Evolutionary conservation across 2,113 vertebrate genomes (phyloP), one percentile per base, ranked within the genome.

Genomic region (Poeciliopsis turrubarensis): DNA sequence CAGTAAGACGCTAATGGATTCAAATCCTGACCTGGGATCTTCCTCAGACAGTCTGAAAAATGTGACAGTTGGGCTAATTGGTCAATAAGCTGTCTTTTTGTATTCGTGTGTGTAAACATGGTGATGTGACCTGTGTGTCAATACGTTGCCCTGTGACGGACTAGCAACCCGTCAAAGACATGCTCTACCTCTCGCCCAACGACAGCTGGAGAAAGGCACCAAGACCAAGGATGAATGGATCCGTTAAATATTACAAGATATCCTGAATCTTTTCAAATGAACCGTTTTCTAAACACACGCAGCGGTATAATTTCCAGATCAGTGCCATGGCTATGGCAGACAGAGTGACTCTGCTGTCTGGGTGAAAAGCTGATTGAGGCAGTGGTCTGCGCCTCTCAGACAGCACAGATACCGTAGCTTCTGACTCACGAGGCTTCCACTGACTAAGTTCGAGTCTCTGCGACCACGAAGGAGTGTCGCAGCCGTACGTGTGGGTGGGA

Each of bases 381-480:
- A 79, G 78, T 70, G 82, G 77, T 70, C 78, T 72, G 31, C 76
- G 3, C 47, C n/a, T 57, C 32, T 69, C 68, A 29, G 66, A 68
- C 9, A 12, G 31, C 66, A 26, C 22, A 60, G 39, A 70, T 60
- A 19, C 1, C n/a, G 29, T 69, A 4, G 0, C 13, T 39, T 15
- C 27, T 72, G 90, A 91, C 44, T 89, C 88, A 89, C 0, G 19
- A 73, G 64, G 70, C 78, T 83, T 87, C 79, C 81, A 86, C 76
- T 84, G 82, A 87, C 65, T 77, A 65, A 75, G 51, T 70, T 12
- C 26, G 32, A 47, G 70, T 37, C 22, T 66, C 19, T 1, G 29
- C 70, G 67, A 75, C 71, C 65, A 78, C 41, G 3, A 63, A 19
- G 3, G 7, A 37, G 60, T 39, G 60, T 65, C 41, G 70, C 60